Percentiles rank a stretch among this genome's conserved stretches.
Conservation (phyloP, 1,140 invertebrate species). For the Hycleus cichorii region DNA sequence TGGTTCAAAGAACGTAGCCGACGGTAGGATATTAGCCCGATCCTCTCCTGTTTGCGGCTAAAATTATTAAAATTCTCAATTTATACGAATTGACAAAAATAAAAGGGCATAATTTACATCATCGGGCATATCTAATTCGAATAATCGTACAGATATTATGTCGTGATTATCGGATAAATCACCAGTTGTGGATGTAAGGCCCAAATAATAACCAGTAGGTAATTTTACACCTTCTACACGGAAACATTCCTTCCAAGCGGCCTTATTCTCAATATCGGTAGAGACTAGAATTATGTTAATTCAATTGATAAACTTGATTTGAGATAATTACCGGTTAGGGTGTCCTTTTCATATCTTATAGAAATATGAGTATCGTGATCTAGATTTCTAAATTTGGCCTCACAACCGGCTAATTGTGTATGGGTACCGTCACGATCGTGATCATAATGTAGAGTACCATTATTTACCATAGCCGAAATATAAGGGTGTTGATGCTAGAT, state of each 20-base stretch:
- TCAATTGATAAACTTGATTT: neutral
- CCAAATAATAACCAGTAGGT: conserved; percentile 94
- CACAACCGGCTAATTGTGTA: conserved; percentile 90
- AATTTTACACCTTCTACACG: conserved; percentile 80
- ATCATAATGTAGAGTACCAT: conserved; percentile 92
- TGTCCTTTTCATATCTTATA: conserved; percentile 87
- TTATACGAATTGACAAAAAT: neutral
- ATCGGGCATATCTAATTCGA: conserved; percentile 72
- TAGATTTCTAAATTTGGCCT: conserved; percentile 88
- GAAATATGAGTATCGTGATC: conserved; percentile 86
- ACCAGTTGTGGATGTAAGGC: conserved; percentile 91
- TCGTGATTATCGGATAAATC: conserved; percentile 97
- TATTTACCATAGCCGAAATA: conserved; percentile 97
- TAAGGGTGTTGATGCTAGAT: conserved; percentile 94
- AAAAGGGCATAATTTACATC: conserved; percentile 48
- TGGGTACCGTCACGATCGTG: conserved; percentile 98
- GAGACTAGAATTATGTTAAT: conserved; percentile 56
- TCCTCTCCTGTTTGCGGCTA: conserved; percentile 61
- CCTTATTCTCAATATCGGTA: conserved; percentile 86
- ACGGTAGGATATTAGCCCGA: conserved; percentile 68
- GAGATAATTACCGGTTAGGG: conserved; percentile 65
- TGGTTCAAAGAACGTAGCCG: conserved; percentile 72
- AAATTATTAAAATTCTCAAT: conserved; percentile 26
- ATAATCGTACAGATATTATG: conserved; percentile 84
- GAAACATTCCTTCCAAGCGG: conserved; percentile 92